Conservation (phyloP, 2,113 vertebrate genomes). For the Panthera tigris region DNA sequence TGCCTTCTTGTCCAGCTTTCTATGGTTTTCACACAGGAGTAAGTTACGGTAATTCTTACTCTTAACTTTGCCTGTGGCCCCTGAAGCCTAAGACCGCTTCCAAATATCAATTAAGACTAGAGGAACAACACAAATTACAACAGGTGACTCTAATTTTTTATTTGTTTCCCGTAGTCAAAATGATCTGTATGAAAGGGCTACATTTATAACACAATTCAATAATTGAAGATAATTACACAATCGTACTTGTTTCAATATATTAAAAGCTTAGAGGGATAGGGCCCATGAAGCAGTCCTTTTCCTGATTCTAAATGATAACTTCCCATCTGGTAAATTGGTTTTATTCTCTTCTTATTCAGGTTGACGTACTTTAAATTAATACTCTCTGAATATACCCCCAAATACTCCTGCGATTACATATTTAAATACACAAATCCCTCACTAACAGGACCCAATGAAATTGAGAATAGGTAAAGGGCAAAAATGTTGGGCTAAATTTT, state of each 20-base stretch:
- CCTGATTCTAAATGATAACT: slow-evolving; percentile 37
- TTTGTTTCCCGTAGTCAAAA: slow-evolving; percentile 51
- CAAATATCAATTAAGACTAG: not conserved
- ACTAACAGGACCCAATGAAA: not conserved
- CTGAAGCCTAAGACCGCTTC: not conserved
- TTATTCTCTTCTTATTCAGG: not conserved
- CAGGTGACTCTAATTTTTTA: not conserved
- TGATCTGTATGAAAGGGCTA: not conserved
- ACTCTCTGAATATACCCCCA: not conserved
- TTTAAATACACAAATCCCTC: not conserved
- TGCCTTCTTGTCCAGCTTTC: not conserved
- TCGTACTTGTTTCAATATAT: slow-evolving; percentile 45
- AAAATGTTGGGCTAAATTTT: not conserved
- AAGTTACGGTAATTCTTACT: not conserved
- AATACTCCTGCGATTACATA: not conserved
- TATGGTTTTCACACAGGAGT: not conserved
- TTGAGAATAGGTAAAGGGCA: not conserved
- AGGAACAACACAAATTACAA: not conserved
- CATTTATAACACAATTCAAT: slow-evolving; percentile 38
- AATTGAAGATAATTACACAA: slow-evolving; percentile 30
- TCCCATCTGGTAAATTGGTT: slow-evolving; percentile 6
- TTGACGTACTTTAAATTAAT: slow-evolving; percentile 20
- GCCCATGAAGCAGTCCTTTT: slow-evolving; percentile 35
- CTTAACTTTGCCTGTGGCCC: not conserved
- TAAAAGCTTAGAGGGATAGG: slow-evolving; percentile 41